Evolutionary conservation across 2,113 vertebrate species (phyloP).

Genomic region (Pterocles gutturalis): DNA sequence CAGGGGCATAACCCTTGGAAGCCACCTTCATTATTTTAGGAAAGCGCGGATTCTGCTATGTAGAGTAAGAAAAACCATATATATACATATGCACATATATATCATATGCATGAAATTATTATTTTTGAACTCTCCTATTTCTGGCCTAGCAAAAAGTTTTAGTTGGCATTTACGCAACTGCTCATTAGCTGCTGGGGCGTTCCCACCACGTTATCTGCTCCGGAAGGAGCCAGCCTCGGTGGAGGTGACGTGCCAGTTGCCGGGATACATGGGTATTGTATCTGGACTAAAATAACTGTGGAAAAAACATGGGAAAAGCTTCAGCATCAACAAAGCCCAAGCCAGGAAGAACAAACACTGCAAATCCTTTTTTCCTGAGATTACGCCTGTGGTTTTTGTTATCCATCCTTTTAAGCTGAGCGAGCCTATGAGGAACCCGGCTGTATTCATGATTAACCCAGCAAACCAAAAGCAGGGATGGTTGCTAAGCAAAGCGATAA

Average conservation of each 20-base stretch:
- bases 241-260: neutral
- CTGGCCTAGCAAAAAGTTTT: neutral
- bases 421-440: neutral
- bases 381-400: neutral
- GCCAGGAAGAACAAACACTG: conserved; percentile 34
- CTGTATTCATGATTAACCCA: neutral
- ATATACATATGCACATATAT: neutral
- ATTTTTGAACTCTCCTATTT: neutral
- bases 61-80: neutral
- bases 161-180: neutral
- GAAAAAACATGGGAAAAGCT: neutral
- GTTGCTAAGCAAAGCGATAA: conserved; percentile 22
- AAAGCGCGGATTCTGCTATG: neutral
- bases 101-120: neutral
- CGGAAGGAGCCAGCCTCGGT: neutral
- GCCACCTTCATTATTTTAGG: neutral
- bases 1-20: neutral
- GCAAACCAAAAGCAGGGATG: neutral
- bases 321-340: conserved; percentile 13
- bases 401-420: neutral
- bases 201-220: neutral
- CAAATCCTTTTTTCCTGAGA: conserved; percentile 29
- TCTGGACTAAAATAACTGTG: neutral
- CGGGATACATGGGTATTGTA: neutral
- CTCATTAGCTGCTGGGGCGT: neutral